Percentiles rank a stretch among this genome's conserved stretches.
phyloP scores from a whole-genome alignment of 37 sponge, comb jelly and placozoan genomes.

The Axinella damicornis region DNA sequence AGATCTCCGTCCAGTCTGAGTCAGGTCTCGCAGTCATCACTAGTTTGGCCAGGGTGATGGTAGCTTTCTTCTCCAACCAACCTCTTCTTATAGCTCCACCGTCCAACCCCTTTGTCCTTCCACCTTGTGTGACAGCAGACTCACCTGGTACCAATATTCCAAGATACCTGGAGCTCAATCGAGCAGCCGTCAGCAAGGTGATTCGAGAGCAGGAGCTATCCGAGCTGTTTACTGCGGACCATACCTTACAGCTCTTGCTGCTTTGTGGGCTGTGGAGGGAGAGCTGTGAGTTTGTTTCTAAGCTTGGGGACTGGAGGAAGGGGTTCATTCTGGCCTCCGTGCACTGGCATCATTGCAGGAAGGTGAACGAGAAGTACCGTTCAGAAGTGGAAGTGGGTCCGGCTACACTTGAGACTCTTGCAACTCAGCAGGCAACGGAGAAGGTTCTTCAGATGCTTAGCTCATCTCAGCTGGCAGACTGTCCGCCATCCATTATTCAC shows the following conservation, averaged over 20 bases:
- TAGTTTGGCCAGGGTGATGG: constrained; percentile 35
- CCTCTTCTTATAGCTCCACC: constrained; percentile 3
- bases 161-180: constrained; percentile 14
- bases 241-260: constrained; percentile 56
- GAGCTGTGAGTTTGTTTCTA: constrained; percentile 14
- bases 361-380: background rate
- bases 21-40: background rate
- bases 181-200: background rate
- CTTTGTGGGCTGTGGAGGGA: constrained; percentile 55
- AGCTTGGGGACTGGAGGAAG: constrained; percentile 66
- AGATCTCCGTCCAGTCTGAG: background rate
- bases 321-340: constrained; percentile 29
- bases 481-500: background rate
- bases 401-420: background rate
- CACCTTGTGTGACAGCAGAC: background rate
- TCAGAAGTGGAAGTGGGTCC: too few species aligned
- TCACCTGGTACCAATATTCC: background rate
- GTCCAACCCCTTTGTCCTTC: background rate
- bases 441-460: background rate
- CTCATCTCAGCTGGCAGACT: background rate
- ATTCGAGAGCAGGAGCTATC: constrained; percentile 19
- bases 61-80: constrained; percentile 32
- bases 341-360: background rate
- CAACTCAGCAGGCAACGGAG: background rate
- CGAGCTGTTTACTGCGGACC: constrained; percentile 37